Percentiles rank a stretch among this genome's conserved stretches.
Evolutionary conservation across 2,113 vertebrate genomes (phyloP).

Genomic region (Larimichthys crocea): DNA sequence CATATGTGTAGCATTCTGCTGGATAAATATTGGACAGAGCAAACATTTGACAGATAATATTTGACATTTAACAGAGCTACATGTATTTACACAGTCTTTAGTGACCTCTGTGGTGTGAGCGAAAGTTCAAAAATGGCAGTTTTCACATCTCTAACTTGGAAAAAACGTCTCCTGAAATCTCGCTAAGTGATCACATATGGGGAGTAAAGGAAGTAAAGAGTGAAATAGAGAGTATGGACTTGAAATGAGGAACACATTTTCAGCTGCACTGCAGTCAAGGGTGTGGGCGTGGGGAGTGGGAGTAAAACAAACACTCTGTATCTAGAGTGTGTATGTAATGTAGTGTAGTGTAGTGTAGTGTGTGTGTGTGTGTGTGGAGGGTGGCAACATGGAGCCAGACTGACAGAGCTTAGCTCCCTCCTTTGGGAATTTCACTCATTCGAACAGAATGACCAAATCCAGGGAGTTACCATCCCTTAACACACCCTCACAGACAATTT

Average conservation of each 20-base stretch:
- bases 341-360: constrained; percentile 6
- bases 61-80: not conserved
- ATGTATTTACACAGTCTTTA: not conserved
- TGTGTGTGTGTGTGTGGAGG: constrained; percentile 22
- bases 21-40: constrained; percentile 1
- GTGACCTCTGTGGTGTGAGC: constrained; percentile 35
- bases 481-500: constrained; percentile 19
- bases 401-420: constrained; percentile 41
- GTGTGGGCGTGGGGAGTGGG: constrained; percentile 70
- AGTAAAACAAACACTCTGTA: constrained; percentile 71
- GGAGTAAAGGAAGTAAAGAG: constrained; percentile 49
- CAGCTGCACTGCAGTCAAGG: constrained; percentile 74
- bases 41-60: not conserved
- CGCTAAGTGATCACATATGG: constrained; percentile 40
- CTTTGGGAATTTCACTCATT: constrained; percentile 55
- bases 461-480: constrained; percentile 50
- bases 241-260: constrained; percentile 80
- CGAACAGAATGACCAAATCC: constrained; percentile 59
- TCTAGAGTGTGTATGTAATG: constrained; percentile 31
- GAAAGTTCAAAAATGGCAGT: constrained; percentile 9
- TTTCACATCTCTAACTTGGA: not conserved
- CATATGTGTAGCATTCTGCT: not conserved
- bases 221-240: constrained; percentile 40
- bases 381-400: constrained; percentile 48
- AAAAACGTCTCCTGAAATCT: not conserved